Conservation (phyloP, 2,888 invertebrate genomes). For the Hirtodrosophila alboralis region DNA sequence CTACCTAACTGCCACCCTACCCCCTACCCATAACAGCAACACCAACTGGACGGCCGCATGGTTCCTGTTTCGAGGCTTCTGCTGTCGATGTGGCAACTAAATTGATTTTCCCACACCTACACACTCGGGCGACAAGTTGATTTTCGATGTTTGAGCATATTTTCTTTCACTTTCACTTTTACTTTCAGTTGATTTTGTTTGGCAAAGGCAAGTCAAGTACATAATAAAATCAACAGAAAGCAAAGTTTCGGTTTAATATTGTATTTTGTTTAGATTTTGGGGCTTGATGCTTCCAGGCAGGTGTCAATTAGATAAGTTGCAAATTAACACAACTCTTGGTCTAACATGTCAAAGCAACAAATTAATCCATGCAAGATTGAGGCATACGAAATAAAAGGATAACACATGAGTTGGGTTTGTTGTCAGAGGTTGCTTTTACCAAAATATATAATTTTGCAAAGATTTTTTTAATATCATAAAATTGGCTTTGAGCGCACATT, state of each 20-base stretch:
- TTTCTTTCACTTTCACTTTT: constrained; percentile 32
- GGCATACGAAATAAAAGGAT: constrained; percentile 1
- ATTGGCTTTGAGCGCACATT: too few species aligned
- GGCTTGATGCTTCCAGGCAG: constrained; percentile 35
- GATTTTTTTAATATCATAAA: too few species aligned
- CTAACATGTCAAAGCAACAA: constrained; percentile 43
- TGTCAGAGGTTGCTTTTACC: too few species aligned
- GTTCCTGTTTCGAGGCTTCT: constrained; percentile 19
- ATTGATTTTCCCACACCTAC: constrained; percentile 72
- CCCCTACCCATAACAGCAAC: too few species aligned
- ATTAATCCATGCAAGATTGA: constrained; percentile 53
- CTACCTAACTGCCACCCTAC: too few species aligned
- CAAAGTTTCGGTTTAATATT: constrained; percentile 36
- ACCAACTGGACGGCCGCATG: too few species aligned
- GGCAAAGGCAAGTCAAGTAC: constrained; percentile 42
- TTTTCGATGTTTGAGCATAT: constrained; percentile 42
- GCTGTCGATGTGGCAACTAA: constrained; percentile 49
- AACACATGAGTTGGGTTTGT: too few species aligned
- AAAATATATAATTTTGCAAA: too few species aligned
- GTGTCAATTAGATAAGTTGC: constrained; percentile 60
- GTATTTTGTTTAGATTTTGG: constrained; percentile 34
- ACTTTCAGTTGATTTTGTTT: constrained; percentile 37
- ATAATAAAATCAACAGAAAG: constrained; percentile 58
- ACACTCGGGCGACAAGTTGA: constrained; percentile 57
- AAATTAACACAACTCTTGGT: constrained; percentile 17